Percentiles rank a stretch among this genome's conserved stretches.
phyloP scores from a whole-genome alignment of 2,888 invertebrate genomes.

The Syrista parreyssii region DNA sequence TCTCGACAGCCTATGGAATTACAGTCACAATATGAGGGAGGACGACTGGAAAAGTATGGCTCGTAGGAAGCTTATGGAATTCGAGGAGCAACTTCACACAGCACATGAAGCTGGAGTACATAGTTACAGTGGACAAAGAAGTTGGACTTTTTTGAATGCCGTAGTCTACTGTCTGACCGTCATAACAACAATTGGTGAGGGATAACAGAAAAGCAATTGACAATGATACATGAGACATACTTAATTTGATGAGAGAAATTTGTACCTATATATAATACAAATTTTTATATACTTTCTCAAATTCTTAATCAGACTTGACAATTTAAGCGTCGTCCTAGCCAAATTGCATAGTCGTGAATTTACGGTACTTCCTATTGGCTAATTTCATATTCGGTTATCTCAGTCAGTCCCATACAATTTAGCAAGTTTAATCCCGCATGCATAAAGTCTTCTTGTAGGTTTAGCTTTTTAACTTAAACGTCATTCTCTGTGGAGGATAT shows the following conservation, averaged over 20 bases:
- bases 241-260: background rate
- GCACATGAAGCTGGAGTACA: slow-evolving; percentile 88
- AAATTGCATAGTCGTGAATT: background rate
- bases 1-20: slow-evolving; percentile 84
- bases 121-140: slow-evolving; percentile 84
- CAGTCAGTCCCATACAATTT: slow-evolving; percentile 6
- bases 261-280: no score
- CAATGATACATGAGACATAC: background rate
- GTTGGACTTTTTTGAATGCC: slow-evolving; percentile 90
- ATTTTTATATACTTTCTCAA: background rate
- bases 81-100: slow-evolving; percentile 86
- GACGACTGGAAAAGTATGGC: slow-evolving; percentile 93
- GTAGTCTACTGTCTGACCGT: slow-evolving; percentile 88
- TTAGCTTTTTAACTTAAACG: background rate
- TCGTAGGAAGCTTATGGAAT: slow-evolving; percentile 80
- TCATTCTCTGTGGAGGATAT: background rate
- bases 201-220: background rate
- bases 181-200: slow-evolving; percentile 90
- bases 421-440: slow-evolving; percentile 16
- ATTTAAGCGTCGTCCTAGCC: background rate
- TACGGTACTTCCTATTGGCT: background rate
- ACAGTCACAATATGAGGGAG: slow-evolving; percentile 84
- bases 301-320: background rate
- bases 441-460: background rate
- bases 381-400: background rate